Evolutionary conservation across 1,140 invertebrate genomes (phyloP), one percentile per base, ranked within the genome.

Genomic region (Ptiloglossa arizonensis): DNA sequence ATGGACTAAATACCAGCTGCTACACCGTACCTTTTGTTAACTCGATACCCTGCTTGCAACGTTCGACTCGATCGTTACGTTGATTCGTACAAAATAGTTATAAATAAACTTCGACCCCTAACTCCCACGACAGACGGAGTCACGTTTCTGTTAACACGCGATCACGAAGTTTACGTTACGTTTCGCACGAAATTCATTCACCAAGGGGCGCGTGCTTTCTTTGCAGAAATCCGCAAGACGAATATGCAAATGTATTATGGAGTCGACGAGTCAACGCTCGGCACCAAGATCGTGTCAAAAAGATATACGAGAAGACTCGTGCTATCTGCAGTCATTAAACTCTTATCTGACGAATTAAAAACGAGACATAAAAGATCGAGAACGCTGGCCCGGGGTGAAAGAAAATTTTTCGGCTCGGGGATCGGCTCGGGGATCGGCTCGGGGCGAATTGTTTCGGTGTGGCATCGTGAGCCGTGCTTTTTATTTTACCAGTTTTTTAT

Each of bases 301-400:
- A 67, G 62, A 66, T 74, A 74, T 13, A 35, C 48, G 5, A 24
- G 32, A 15, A 48, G 71, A 22, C 24, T 63, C 48, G 35, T n/a
- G n/a, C 35, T 74, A 74, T 74, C 71, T 74, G 6, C 52, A 56
- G 48, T 64, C 48, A 74, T 74, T 66, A 64, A 74, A 74, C 35
- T 74, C 48, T 74, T 67, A 74, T 74, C 62, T 66, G 62, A 74
- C 35, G 48, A 66, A 56, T 67, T 29, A 66, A 66, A 71, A 35
- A 41, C 19, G 19, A 32, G 1, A 64, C 35, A 44, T 32, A n/a
- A 44, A 52, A 38, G 41, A 54, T 52, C 19, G 5, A 17, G 29
- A 44, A 41, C 4, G 24, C 1, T 19, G 27, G n/a, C 1, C 11
- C 1, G 17, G 15, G 56, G 27, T 57, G 27, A 32, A 6, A 57